These are phyloP conservation scores for Camelus bactrianus DNA, from an alignment of 2,113 vertebrate species.

Conservation along the genomic window DNA sequence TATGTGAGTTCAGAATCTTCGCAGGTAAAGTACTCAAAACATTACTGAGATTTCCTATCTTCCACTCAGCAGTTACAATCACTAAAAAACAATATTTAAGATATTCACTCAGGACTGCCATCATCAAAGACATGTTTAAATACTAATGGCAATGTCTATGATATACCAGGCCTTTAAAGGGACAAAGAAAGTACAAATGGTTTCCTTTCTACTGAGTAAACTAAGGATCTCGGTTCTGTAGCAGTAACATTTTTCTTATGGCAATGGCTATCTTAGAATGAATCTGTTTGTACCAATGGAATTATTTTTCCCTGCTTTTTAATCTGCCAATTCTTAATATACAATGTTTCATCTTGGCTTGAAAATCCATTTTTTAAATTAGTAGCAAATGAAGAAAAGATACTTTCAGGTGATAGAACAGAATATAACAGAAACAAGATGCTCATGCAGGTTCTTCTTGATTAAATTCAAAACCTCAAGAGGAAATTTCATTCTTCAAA, in stretches of 20 bases:
- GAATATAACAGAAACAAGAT: slow-evolving; percentile 54
- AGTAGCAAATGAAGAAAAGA: slow-evolving; percentile 65
- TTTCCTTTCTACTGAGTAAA: slow-evolving; percentile 15
- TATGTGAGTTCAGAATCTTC: slow-evolving; percentile 39
- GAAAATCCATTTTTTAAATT: slow-evolving; percentile 53
- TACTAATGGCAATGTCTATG: not conserved
- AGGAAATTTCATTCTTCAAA: slow-evolving; percentile 38
- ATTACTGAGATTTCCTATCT: slow-evolving; percentile 1
- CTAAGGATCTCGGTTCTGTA: not conserved
- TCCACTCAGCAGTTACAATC: not conserved
- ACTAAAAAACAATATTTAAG: slow-evolving; percentile 19
- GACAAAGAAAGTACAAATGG: not conserved
- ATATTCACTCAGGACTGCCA: not conserved
- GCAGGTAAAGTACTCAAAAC: not conserved
- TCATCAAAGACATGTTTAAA: slow-evolving; percentile 42
- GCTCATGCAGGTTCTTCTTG: slow-evolving; percentile 22
- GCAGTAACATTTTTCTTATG: not conserved
- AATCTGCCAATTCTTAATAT: slow-evolving; percentile 10
- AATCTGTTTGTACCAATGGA: slow-evolving; percentile 4
- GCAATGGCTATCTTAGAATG: slow-evolving; percentile 21
- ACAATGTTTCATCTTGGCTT: slow-evolving; percentile 32
- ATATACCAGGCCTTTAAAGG: not conserved
- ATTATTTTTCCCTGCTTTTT: slow-evolving; percentile 39
- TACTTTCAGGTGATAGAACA: slow-evolving; percentile 32
- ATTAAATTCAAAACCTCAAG: slow-evolving; percentile 60